These are phyloP conservation scores for Eupithecia subumbrata DNA, from an alignment of 2,888 invertebrate species.

Conservation along the genomic window DNA sequence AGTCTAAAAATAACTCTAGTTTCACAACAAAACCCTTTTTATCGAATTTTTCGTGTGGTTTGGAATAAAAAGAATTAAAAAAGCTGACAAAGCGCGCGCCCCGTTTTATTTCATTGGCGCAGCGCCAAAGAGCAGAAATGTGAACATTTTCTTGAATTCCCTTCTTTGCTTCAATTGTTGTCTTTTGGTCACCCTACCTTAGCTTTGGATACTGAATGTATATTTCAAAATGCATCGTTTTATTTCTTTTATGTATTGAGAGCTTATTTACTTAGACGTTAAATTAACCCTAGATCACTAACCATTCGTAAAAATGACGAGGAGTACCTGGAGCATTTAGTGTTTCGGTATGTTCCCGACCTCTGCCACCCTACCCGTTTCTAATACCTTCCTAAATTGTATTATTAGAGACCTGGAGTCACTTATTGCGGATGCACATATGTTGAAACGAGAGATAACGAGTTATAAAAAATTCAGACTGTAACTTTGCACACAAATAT, in stretches of 20 bases:
- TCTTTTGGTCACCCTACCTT: no score
- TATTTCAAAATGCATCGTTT: not conserved
- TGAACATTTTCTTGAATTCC: slow-evolving; percentile 2
- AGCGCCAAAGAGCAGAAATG: not conserved
- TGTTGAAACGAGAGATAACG: no score
- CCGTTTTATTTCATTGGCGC: not conserved
- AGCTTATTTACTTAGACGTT: not conserved
- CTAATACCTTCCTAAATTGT: no score
- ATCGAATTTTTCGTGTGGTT: slow-evolving; percentile 16
- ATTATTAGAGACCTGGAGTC: no score
- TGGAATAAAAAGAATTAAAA: slow-evolving; percentile 10
- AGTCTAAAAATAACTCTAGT: slow-evolving; percentile 2
- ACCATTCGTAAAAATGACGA: no score
- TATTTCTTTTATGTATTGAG: not conserved
- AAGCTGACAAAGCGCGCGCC: not conserved
- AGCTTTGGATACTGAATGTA: not conserved
- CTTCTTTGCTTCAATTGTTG: slow-evolving; percentile 6
- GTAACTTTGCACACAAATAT: no score
- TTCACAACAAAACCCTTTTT: slow-evolving; percentile 9
- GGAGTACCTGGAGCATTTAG: no score
- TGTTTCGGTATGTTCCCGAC: no score
- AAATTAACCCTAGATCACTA: no score
- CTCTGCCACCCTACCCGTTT: no score
- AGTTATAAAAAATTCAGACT: no score
- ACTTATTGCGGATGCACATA: no score